phyloP scores from a whole-genome alignment of 37 sponge, comb jelly and placozoan species.

The Bolinopsis microptera region DNA sequence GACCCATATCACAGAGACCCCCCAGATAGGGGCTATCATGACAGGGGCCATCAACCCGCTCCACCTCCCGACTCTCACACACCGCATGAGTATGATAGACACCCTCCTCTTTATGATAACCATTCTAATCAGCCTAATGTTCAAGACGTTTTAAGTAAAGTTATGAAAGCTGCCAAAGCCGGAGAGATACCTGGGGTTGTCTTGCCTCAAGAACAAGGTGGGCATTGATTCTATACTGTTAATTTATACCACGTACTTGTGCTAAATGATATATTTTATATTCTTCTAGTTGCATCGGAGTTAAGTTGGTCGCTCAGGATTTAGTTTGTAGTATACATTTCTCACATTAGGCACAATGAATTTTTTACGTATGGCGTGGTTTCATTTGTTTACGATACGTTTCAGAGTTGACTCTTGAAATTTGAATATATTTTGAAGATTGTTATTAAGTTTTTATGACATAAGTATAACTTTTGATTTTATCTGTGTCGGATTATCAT shows the following conservation, averaged over 20 bases:
- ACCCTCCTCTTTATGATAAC: background rate
- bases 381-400: background rate
- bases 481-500: too few species aligned
- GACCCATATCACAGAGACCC: background rate
- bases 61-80: background rate
- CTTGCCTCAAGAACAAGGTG: constrained; percentile 8
- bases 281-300: background rate
- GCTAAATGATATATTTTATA: background rate
- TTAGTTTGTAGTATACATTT: background rate
- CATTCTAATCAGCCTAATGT: constrained; percentile 4
- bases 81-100: background rate
- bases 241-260: background rate
- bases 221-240: constrained; percentile 3
- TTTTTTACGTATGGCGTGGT: background rate
- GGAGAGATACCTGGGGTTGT: constrained; percentile 28
- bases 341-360: background rate
- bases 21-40: background rate
- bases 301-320: background rate
- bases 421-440: background rate
- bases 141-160: constrained; percentile 61
- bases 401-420: background rate
- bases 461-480: too few species aligned
- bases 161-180: constrained; percentile 50
- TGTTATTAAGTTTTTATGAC: background rate
- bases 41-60: background rate